phyloP scores from a whole-genome alignment of 2,888 invertebrate genomes.

The Boloria euphrosyne region DNA sequence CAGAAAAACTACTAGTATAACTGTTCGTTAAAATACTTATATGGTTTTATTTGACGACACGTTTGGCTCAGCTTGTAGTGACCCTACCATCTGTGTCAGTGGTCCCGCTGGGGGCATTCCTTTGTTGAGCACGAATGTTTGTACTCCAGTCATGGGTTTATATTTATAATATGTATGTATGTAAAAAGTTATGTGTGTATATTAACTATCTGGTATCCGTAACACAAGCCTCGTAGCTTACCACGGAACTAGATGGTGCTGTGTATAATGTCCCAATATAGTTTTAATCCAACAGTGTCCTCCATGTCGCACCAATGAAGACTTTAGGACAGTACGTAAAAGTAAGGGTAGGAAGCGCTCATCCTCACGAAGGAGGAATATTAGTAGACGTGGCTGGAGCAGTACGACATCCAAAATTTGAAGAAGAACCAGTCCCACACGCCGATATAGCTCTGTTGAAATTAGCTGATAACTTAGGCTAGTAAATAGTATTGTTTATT shows the following conservation, averaged over 20 bases:
- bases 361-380: slow-evolving; percentile 64
- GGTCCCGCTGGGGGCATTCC: no score
- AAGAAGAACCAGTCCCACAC: slow-evolving; percentile 75
- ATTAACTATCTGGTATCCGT: no score
- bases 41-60: no score
- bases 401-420: slow-evolving; percentile 73
- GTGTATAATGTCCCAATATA: no score
- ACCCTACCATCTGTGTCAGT: no score
- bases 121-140: no score
- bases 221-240: no score
- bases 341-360: slow-evolving; percentile 65
- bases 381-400: slow-evolving; percentile 67
- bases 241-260: no score
- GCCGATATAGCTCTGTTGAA: slow-evolving; percentile 73
- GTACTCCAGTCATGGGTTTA: no score
- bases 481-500: slow-evolving; percentile 1
- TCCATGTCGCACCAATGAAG: slow-evolving; percentile 69
- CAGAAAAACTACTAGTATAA: background rate
- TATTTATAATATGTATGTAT: no score
- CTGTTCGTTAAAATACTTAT: background rate
- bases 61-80: no score
- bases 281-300: slow-evolving; percentile 56
- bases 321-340: slow-evolving; percentile 64
- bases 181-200: no score
- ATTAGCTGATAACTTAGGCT: slow-evolving; percentile 62